These are phyloP conservation scores for Bungarus multicinctus DNA, from an alignment of 2,113 vertebrate genomes.

Conservation along the genomic window DNA sequence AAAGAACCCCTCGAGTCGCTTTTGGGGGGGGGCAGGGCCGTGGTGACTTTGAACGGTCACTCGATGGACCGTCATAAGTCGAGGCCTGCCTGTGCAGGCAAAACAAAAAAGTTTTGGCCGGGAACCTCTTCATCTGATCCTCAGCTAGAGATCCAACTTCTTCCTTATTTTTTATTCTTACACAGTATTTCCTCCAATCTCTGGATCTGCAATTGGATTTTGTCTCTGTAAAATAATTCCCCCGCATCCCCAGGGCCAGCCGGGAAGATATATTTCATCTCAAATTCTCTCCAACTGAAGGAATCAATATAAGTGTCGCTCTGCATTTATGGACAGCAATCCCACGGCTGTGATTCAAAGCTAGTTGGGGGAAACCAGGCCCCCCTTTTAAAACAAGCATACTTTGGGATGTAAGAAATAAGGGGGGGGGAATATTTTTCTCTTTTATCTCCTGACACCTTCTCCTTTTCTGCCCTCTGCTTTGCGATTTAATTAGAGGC, in stretches of 20 bases:
- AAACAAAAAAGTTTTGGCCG: not conserved
- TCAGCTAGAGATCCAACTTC: slow-evolving; percentile 35
- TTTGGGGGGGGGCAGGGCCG: too few relatives aligned
- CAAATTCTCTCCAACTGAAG: slow-evolving; percentile 64
- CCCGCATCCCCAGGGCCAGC: slow-evolving; percentile 50
- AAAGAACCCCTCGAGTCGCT: too few relatives aligned
- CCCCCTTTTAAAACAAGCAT: not conserved
- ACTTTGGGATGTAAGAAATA: not conserved
- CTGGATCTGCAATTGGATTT: slow-evolving; percentile 70
- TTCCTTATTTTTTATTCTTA: slow-evolving; percentile 66
- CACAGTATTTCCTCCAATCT: slow-evolving; percentile 66
- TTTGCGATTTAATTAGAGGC: not conserved
- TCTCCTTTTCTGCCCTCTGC: too few relatives aligned
- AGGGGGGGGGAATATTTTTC: too few relatives aligned
- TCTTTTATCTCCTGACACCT: not conserved
- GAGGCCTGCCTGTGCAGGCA: too few relatives aligned
- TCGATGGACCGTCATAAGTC: too few relatives aligned
- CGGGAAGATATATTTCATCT: slow-evolving; percentile 71
- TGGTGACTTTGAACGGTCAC: too few relatives aligned
- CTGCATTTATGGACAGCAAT: not conserved
- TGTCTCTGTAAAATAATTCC: slow-evolving; percentile 66
- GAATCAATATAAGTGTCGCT: slow-evolving; percentile 63
- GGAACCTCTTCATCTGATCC: not conserved
- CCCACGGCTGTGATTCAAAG: not conserved
- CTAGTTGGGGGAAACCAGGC: accelerated